Percentiles rank a stretch among this genome's conserved stretches.
Evolutionary conservation across 2,888 invertebrate species (phyloP).

Genomic region (Tigriopus californicus): DNA sequence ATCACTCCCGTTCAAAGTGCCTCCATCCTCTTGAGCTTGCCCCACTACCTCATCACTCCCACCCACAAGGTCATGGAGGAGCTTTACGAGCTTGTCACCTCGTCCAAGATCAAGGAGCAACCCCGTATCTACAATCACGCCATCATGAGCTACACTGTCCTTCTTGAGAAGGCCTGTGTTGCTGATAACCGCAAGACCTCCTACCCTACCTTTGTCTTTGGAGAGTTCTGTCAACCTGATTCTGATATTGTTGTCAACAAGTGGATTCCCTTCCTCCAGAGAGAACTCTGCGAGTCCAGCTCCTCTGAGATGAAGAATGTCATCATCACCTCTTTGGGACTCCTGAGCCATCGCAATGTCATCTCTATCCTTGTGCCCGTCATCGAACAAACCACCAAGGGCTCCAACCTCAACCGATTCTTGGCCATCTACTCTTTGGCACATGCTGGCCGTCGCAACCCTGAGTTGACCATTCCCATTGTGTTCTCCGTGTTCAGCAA

Average conservation of each 20-base stretch:
- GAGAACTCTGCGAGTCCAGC: background rate
- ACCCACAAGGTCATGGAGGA: slow-evolving; percentile 6
- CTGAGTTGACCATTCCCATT: background rate
- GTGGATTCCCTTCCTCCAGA: slow-evolving; percentile 11
- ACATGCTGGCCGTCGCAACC: background rate
- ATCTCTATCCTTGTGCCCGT: background rate
- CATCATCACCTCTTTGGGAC: slow-evolving; percentile 5
- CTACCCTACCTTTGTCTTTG: slow-evolving; percentile 12
- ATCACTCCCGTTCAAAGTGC: background rate
- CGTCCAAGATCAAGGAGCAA: background rate
- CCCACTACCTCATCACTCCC: slow-evolving; percentile 9
- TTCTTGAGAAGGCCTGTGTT: background rate
- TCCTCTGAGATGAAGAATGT: background rate
- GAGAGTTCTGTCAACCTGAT: slow-evolving; percentile 10
- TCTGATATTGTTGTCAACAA: slow-evolving; percentile 1
- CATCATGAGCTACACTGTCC: background rate
- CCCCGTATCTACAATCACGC: background rate
- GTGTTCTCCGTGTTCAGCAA: slow-evolving; percentile 8
- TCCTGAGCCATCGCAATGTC: background rate
- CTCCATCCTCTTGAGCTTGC: background rate
- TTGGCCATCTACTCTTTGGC: slow-evolving; percentile 5
- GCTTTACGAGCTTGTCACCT: slow-evolving; percentile 4
- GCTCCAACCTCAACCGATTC: background rate
- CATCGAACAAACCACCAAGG: background rate
- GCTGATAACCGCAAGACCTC: background rate